A percentile compares a stretch with the other conserved stretches of the same genome.
Conservation (phyloP, 2,888 invertebrate species). For the Liposcelis brunnea region DNA sequence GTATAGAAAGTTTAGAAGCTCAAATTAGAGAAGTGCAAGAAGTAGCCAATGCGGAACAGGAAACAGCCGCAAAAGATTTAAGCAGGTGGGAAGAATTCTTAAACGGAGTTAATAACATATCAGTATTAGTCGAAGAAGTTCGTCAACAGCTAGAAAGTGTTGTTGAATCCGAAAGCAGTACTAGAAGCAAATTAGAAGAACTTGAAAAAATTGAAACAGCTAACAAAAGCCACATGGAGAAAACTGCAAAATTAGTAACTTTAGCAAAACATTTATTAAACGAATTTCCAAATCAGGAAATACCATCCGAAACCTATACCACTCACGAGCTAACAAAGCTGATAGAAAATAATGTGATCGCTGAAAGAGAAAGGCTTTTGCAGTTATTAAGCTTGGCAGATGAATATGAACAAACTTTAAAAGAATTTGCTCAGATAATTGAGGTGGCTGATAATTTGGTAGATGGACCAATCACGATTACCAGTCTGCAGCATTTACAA, state of each 20-base stretch:
- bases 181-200: constrained; percentile 45
- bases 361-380: constrained; percentile 57
- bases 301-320: constrained; percentile 46
- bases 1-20: constrained; percentile 39
- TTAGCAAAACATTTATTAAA: constrained; percentile 43
- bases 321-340: constrained; percentile 34
- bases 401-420: constrained; percentile 74
- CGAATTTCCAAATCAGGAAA: constrained; percentile 49
- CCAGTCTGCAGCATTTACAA: constrained; percentile 60
- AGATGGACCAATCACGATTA: constrained; percentile 57
- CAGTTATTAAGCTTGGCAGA: constrained; percentile 60
- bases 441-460: constrained; percentile 67
- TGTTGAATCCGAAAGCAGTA: constrained; percentile 43
- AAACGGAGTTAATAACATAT: constrained; percentile 40
- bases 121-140: constrained; percentile 31
- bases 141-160: constrained; percentile 33
- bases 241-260: constrained; percentile 41
- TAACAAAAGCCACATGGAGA: constrained; percentile 43
- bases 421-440: constrained; percentile 72
- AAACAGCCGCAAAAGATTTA: constrained; percentile 38
- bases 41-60: constrained; percentile 41
- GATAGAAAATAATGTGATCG: constrained; percentile 47
- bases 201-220: constrained; percentile 50
- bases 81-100: constrained; percentile 55
- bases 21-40: constrained; percentile 54